phyloP scores from a whole-genome alignment of 2,113 vertebrate species.

The Platichthys flesus region DNA sequence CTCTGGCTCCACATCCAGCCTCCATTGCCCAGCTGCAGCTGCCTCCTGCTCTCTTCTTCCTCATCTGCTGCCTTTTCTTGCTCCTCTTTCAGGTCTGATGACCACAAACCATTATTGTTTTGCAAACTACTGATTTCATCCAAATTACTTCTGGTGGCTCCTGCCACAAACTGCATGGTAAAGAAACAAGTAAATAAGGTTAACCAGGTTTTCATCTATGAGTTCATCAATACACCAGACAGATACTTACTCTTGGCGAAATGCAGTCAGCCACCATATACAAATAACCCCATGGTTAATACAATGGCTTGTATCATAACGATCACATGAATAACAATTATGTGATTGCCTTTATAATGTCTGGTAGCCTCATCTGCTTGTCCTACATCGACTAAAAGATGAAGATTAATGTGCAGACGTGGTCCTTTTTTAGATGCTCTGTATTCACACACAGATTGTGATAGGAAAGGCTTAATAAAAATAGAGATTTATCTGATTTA shows the following conservation, averaged over 20 bases:
- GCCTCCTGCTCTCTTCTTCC: constrained; percentile 44
- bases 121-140: constrained; percentile 9
- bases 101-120: constrained; percentile 16
- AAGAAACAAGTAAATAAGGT: background rate
- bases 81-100: constrained; percentile 9
- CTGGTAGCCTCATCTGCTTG: background rate
- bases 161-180: background rate
- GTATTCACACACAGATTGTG: background rate
- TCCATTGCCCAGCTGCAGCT: constrained; percentile 53
- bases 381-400: background rate
- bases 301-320: background rate
- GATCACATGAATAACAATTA: background rate
- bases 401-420: background rate
- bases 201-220: background rate
- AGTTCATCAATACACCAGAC: background rate
- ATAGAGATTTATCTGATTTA: background rate
- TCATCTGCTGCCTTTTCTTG: constrained; percentile 19
- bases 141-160: constrained; percentile 3
- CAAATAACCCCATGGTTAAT: background rate
- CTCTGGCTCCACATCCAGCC: background rate
- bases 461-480: background rate
- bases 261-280: background rate
- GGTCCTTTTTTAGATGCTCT: background rate
- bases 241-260: background rate
- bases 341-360: background rate